Evolutionary conservation across 2,113 vertebrate species (phyloP).

Genomic region (Kryptolebias marmoratus): DNA sequence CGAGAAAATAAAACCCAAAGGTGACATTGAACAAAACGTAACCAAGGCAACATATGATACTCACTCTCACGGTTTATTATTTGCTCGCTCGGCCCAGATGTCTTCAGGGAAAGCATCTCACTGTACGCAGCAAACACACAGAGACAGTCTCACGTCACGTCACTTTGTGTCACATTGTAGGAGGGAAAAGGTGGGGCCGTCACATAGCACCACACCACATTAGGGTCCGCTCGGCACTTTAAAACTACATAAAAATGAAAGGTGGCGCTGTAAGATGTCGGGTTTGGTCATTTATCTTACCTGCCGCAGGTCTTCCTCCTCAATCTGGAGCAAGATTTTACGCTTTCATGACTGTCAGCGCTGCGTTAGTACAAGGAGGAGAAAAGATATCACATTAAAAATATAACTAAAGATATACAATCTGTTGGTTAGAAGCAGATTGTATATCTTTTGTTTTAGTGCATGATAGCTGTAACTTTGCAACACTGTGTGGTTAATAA

Average conservation of each 20-base stretch:
- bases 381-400: slow-evolving; percentile 2
- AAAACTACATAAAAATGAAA: neutral
- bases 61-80: slow-evolving; percentile 68
- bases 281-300: slow-evolving; percentile 22
- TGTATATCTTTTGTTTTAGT: neutral
- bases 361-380: slow-evolving; percentile 12
- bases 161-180: neutral
- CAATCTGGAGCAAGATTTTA: slow-evolving; percentile 9
- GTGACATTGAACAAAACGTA: neutral
- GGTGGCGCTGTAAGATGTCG: neutral
- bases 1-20: neutral
- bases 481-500: slow-evolving; percentile 8
- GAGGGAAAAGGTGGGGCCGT: neutral
- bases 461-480: neutral
- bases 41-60: slow-evolving; percentile 38
- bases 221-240: neutral
- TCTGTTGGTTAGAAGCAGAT: neutral
- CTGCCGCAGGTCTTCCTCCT: slow-evolving; percentile 49
- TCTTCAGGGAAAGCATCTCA: slow-evolving; percentile 48
- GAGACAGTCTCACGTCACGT: slow-evolving; percentile 30
- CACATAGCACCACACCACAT: neutral
- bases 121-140: slow-evolving; percentile 70
- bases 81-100: slow-evolving; percentile 57
- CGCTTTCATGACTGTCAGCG: slow-evolving; percentile 1
- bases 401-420: neutral